Evolutionary conservation across 2,888 invertebrate genomes (phyloP), one percentile per base, ranked within the genome.

Genomic region (Ormyrus pomaceus): DNA sequence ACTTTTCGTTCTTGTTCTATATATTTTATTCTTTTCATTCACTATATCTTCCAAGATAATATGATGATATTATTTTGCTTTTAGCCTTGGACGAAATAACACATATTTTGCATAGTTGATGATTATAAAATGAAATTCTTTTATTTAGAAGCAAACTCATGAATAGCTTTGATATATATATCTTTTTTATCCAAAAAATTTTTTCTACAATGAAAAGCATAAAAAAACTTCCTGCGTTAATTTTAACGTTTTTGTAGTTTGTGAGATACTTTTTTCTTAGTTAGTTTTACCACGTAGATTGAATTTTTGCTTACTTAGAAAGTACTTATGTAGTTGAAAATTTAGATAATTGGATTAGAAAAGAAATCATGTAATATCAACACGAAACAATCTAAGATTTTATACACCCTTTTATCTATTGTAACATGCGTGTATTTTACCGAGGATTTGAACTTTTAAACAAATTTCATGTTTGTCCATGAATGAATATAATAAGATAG

Each of bases 141-240:
- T 80, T 65, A 56, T 53, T 34, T 50, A 61, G 34, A 19, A 71
- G 10, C 11, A 64, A 65, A 46, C 48, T 64, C 13, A 55, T 19
- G 50, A 13, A 11, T 72, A 13, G 11, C 9, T 58, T 59, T 13
- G 55, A 53, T 62, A 55, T 55, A 51, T 51, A 0, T 77, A 58
- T 64, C 19, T 55, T 64, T 66, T 77, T 77, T 71, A 70, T 70
- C 13, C 51, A 46, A 11, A 45, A 68, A 71, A 13, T 48, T 61
- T 69, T 81, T 74, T 70, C 50, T 64, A 66, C 11, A 62, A 6
- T 66, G n/a, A 59, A 64, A 72, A 74, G 11, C 6, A 56, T 13
- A 62, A 64, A 68, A 66, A 73, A 68, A 61, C 58, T 72, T 77
- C 48, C 58, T 62, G 13, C 68, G 69, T 73, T 62, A 59, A 58